Evolutionary conservation across 2,113 vertebrate genomes (phyloP), one percentile per base, ranked within the genome.

Genomic region (Peromyscus leucopus): DNA sequence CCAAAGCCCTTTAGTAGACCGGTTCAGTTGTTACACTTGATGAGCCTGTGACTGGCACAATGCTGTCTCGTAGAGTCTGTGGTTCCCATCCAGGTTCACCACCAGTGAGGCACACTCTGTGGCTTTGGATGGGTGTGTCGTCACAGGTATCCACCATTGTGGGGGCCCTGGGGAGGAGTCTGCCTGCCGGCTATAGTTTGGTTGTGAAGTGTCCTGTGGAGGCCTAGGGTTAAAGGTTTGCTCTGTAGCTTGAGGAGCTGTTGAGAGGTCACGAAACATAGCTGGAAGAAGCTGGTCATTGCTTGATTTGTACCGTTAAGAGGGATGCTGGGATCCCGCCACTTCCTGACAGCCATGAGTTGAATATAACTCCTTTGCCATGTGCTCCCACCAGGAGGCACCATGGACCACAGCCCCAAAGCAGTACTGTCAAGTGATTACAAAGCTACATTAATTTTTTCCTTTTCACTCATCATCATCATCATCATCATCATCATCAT

Each of bases 401-500:
- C 19, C 21, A 3, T 55, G 11, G 9, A 12, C 21, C 69, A 33
- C 36, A 65, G 67, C 12, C 67, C 33, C 57, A 63, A 39, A 80
- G 33, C 55, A 59, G 26, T 39, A 55, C 7, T 26, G 55, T 42
- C 86, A 75, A 65, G 36, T n/a, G 46, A 84, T 8, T 28, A 55
- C 21, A 39, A 48, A 48, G 28, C 42, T 67, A 13, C 63, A 36
- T 48, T 33, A 33, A 31, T 6, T 85, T 12, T 28, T 42, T 10
- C 6, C 6, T 84, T n/a, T 26, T 39, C 10, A 24, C 7, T 72
- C 16, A 72, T 7, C 31, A 36, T 71, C 16, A n/a, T 71, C 16
- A 17, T n/a, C 7, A 7, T 71, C 1, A 31, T 6, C 28, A 15
- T 0, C 2, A 48, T 12, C 8, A 15, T 5, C 31, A 46, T 36